Base-by-base conservation (phyloP, 2,888 invertebrate genomes). In the Caenorhabditis sinica region DNA sequence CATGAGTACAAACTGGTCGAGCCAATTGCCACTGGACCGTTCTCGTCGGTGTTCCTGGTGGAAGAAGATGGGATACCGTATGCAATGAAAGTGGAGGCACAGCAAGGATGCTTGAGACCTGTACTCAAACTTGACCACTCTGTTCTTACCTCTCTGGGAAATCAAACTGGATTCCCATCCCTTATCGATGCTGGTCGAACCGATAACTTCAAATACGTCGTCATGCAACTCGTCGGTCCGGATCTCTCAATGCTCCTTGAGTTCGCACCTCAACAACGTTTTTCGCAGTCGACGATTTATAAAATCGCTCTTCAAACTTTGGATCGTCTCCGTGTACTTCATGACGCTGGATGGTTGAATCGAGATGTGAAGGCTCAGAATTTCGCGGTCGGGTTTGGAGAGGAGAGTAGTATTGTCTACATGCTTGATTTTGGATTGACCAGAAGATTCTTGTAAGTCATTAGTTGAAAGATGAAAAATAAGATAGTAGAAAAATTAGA, bases 361-460 rank as follows among this genome's bases (percentile, higher is more conserved):
- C 73, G 89, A 30, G 91, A 91, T 73, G 82, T 91, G 40, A 91
- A 91, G 72, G 86, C 89, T 2, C 88, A 89, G 53, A 91, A 91
- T 75, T 90, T 91, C 60, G 90, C 90, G 2, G 89, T 91, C 53
- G 91, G 90, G 0, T 58, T 86, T 11, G 90, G 87, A 13, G 81
- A 85, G 28, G 84, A 88, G 40, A 81, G 80, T 13, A 79, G 56
- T 8, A 83, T 68, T 65, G 85, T 90, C 36, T 90, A 89, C 77
- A 90, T 90, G 90, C 84, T 90, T 4, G 90, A 90, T 69, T 90
- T 90, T 72, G 90, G 90, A 45, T 80, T 90, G 68, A 86, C 89
- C 6, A 75, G 88, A 60, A 72, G 86, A 61, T 90, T 58, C 65
- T 15, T 75, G 71, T 83, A 23, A 45, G 77, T 51, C 11, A 30